Percentiles rank a stretch among this genome's conserved stretches.
phyloP scores from a whole-genome alignment of 1,140 invertebrate genomes.

The Drosophila truncata region DNA sequence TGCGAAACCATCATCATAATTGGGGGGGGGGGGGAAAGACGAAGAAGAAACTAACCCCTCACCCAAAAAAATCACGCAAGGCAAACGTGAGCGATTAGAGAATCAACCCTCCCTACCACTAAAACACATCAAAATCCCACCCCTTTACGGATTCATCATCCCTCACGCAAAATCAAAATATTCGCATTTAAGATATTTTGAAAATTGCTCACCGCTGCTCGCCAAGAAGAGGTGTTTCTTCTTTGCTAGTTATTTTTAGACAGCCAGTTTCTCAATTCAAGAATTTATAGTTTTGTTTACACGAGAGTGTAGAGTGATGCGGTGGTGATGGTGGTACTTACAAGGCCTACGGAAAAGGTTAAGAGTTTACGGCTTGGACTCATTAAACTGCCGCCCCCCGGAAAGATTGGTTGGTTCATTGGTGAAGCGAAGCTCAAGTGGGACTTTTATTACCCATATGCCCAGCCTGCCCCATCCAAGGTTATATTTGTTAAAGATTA shows the following conservation, averaged over 20 bases:
- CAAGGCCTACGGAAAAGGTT: slow-evolving; percentile 52
- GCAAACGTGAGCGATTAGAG: slow-evolving; percentile 45
- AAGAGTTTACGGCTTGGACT: slow-evolving; percentile 53
- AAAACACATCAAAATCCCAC: background rate
- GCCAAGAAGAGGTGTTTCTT: slow-evolving; percentile 63
- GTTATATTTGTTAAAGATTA: slow-evolving; percentile 82
- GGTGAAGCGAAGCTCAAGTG: slow-evolving; percentile 15
- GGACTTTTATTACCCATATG: slow-evolving; percentile 28
- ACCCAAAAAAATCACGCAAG: slow-evolving; percentile 52
- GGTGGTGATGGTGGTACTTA: slow-evolving; percentile 47
- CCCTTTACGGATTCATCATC: slow-evolving; percentile 31
- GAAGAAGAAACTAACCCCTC: slow-evolving; percentile 49
- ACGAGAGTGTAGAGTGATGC: slow-evolving; percentile 25
- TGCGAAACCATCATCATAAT: slow-evolving; percentile 57
- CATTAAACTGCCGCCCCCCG: slow-evolving; percentile 40
- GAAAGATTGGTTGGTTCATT: slow-evolving; percentile 22
- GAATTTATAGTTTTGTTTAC: slow-evolving; percentile 83
- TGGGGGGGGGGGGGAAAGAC: slow-evolving; percentile 32
- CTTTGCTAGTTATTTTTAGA: slow-evolving; percentile 63
- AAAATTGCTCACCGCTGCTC: slow-evolving; percentile 57
- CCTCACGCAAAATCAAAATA: slow-evolving; percentile 65
- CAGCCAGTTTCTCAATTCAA: slow-evolving; percentile 47
- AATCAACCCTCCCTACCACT: slow-evolving; percentile 14
- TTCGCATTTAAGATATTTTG: slow-evolving; percentile 66
- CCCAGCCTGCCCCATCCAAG: slow-evolving; percentile 48